phyloP scores from a whole-genome alignment of 2,113 vertebrate genomes.

The Pogonocichla stellata region DNA sequence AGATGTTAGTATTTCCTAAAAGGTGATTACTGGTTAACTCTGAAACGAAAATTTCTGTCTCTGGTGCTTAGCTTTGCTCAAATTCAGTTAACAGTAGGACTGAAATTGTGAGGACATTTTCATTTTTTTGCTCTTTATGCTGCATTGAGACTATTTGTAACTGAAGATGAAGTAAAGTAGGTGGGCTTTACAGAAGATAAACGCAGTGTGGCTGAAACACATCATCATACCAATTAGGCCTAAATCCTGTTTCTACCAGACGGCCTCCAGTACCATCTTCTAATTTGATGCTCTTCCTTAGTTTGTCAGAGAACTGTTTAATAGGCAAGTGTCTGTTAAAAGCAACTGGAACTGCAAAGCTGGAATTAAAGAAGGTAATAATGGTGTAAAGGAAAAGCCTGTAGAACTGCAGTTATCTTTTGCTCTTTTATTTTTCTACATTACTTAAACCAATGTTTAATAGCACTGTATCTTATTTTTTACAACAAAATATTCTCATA shows the following conservation, averaged over 20 bases:
- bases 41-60: background rate
- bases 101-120: background rate
- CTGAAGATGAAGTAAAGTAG: background rate
- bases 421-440: conserved; percentile 50
- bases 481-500: conserved; percentile 51
- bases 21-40: background rate
- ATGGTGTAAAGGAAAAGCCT: conserved; percentile 18
- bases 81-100: background rate
- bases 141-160: background rate
- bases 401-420: conserved; percentile 16
- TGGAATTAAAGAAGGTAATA: background rate
- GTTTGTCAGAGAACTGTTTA: background rate
- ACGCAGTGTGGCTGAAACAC: background rate
- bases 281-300: background rate
- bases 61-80: background rate
- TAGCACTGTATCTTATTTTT: conserved; percentile 47
- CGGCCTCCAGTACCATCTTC: background rate
- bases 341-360: background rate
- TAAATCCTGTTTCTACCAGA: background rate
- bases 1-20: background rate
- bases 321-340: background rate
- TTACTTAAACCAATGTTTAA: conserved; percentile 47
- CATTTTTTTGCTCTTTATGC: background rate
- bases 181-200: background rate
- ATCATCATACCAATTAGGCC: background rate